Percentiles rank a stretch among this genome's conserved stretches.
These are phyloP conservation scores for Junonia oenone DNA, from an alignment of 2,888 invertebrate genomes.

Conservation along the genomic window DNA sequence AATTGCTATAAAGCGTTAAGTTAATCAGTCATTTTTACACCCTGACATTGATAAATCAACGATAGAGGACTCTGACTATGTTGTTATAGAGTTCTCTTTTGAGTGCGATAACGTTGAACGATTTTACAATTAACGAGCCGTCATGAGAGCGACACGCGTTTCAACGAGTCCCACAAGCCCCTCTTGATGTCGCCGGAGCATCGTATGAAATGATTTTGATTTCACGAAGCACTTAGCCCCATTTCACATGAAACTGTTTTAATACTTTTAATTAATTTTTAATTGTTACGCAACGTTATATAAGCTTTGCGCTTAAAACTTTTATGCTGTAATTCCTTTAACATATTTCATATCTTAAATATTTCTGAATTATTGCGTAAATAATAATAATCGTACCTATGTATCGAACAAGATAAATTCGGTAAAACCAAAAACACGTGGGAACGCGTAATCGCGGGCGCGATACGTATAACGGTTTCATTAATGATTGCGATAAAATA, in stretches of 20 bases:
- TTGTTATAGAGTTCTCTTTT: background rate
- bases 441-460: background rate
- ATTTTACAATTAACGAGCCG: conserved; percentile 19
- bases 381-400: background rate
- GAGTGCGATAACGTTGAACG: background rate
- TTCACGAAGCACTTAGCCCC: conserved; percentile 2
- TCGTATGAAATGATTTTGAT: conserved; percentile 8
- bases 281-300: background rate
- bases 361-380: background rate
- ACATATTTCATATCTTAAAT: background rate
- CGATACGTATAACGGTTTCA: background rate
- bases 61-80: background rate
- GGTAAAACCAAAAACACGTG: background rate
- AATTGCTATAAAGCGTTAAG: background rate
- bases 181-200: conserved; percentile 14
- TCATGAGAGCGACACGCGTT: conserved; percentile 19
- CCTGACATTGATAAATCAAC: background rate
- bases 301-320: background rate
- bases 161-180: conserved; percentile 17
- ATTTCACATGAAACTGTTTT: conserved; percentile 1
- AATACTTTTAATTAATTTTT: background rate
- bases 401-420: background rate
- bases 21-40: background rate
- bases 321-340: background rate
- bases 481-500: background rate